Evolutionary conservation across 2,797 vertebrate species (phyloP), one percentile per base, ranked within the genome.

Genomic region (Macrochelys suwanniensis): DNA sequence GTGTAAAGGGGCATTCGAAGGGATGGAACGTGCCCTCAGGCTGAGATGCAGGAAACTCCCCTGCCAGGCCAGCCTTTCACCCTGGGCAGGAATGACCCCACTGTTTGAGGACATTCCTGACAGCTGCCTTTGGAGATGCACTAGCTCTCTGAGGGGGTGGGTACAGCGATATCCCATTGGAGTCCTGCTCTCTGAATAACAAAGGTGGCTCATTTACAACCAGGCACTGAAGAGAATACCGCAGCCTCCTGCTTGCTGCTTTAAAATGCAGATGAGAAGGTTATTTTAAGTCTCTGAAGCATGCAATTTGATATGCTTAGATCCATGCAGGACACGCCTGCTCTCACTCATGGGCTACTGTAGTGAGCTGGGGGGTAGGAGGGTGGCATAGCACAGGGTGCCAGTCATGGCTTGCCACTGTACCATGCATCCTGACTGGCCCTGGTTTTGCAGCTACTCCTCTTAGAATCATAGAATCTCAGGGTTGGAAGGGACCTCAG

Each of bases 91-190:
- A 65, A n/a, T 65, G 7, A 65, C 28, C 4, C 15, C 59, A 33
- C 59, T 4, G 59, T 65, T 17, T 65, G 15, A n/a, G 31, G 31
- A n/a, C 31, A 65, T 17, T n/a, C 31, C 15, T 65, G 31, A 61
- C 0, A 4, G 7, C 47, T 28, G 15, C 7, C n/a, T 68, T 28
- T 33, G 84, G 51, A 5, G 33, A 4, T 23, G 0, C 42, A 74
- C 49, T 21, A 9, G 12, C 42, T 56, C 6, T 4, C 57, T 6
- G 6, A 59, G 31, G 59, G 59, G 59, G 59, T 13, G 33, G 33
- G 31, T 13, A 33, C 59, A 1, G 2, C 1, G 51, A 54, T 0
- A 3, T 0, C 37, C 59, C 0, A 0, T 0, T n/a, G 42, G 54
- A 68, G 49, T 11, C 16, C 19, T 0, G 1, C 11, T 61, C 25